phyloP scores from a whole-genome alignment of 2,113 vertebrate genomes.

The Isichthys henryi region DNA sequence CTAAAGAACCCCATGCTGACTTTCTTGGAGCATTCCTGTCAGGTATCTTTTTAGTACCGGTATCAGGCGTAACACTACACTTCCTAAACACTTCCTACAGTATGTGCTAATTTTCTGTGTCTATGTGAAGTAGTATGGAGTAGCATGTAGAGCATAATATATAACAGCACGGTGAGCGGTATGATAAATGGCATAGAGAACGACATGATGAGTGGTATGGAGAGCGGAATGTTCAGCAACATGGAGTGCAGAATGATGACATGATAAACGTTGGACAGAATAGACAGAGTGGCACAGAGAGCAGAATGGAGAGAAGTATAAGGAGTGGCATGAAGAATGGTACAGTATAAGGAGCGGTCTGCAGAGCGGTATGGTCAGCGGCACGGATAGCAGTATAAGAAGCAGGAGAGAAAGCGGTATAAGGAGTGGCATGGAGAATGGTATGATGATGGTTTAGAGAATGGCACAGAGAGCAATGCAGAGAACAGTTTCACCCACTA shows the following conservation, averaged over 20 bases:
- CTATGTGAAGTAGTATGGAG: not conserved
- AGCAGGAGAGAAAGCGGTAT: not conserved
- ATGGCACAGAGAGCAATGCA: not conserved
- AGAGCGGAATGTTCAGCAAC: not conserved
- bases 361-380: no score
- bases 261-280: no score
- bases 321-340: not conserved
- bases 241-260: no score
- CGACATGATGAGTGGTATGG: not conserved
- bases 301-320: not conserved
- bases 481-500: constrained; percentile 29
- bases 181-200: not conserved
- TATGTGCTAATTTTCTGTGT: not conserved
- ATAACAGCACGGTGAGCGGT: not conserved
- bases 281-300: no score
- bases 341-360: no score
- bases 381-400: no score
- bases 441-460: not conserved
- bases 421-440: no score
- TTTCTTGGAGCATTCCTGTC: not conserved
- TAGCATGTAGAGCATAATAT: not conserved
- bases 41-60: not conserved
- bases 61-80: not conserved
- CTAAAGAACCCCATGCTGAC: not conserved
- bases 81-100: not conserved